Base-by-base conservation (phyloP, 2,888 invertebrate genomes). In the Esperia sulphurella region DNA sequence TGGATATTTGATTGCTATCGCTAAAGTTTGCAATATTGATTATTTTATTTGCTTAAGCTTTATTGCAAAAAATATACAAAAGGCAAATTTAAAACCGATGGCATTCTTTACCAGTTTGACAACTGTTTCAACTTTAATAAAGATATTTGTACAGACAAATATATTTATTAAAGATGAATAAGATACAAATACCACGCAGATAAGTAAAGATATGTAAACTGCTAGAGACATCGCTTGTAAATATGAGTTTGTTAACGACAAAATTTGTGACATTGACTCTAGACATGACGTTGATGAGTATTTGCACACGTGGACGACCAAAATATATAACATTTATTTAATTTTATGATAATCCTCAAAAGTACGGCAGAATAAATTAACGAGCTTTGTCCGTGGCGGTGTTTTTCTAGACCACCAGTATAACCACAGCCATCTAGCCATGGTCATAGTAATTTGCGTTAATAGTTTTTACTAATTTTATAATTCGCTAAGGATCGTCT, bases 291-390 rank as follows among this genome's bases (percentile, higher is more conserved):
- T 45, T 58, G 58, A 61, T 49, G 58, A 31, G 52, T 59, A 49
- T 69, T 65, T 63, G 51, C 41, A 59, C 64, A 68, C 63, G 53
- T 68, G 69, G 35, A 35, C n/a, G n/a, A 35, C 35, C n/a, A 35
- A 3, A 35, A n/a, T n/a, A 21, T 21, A 21, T 21, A 21, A 21
- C 21, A 21, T 21, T 21, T 21, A 21, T 21, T 21, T 21, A 21
- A 21, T 21, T 21, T 21, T 21, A 21, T 21, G 21, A 3, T 21
- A 21, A 21, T 21, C 21, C 21, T 39, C 45, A 9, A 10, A 35
- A 39, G 45, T 40, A 21, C 21, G 21, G 21, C 21, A 21, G 21
- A 21, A 21, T 21, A 33, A 10, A 33, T 33, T 33, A 33, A 33
- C 33, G 10, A 33, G 10, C 33, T 38, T 3, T 12, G n/a, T 21